phyloP scores from a whole-genome alignment of 2,113 vertebrate genomes.

The Lagenorhynchus albirostris region DNA sequence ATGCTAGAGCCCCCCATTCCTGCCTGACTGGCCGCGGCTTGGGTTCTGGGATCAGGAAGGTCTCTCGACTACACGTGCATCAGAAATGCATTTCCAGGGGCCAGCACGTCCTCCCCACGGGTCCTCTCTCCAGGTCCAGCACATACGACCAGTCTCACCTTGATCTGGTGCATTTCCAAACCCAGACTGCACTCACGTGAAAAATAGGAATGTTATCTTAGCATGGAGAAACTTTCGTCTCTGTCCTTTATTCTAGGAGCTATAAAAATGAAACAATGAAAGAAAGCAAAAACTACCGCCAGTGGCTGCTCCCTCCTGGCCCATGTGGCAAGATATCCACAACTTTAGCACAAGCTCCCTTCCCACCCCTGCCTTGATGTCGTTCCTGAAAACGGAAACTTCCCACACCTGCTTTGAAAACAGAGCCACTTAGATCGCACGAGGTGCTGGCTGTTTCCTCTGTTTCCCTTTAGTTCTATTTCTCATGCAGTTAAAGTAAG shows the following conservation, averaged over 20 bases:
- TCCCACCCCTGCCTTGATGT: neutral
- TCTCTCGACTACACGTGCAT: neutral
- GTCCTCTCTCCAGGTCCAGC: neutral
- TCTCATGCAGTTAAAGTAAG: neutral
- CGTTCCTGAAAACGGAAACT: neutral
- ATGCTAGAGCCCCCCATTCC: accelerated
- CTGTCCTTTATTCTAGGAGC: neutral
- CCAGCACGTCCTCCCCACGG: accelerated
- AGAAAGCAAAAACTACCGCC: neutral
- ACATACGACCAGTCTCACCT: accelerated
- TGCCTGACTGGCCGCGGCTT: neutral
- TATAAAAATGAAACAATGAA: neutral
- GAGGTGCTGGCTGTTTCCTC: too few relatives aligned
- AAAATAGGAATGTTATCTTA: neutral
- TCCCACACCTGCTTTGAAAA: neutral
- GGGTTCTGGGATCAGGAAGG: neutral
- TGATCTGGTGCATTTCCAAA: neutral
- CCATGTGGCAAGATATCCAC: accelerated
- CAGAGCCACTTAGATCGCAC: accelerated
- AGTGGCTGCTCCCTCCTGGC: neutral
- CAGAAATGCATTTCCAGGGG: neutral
- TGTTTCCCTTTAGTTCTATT: neutral
- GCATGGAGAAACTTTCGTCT: accelerated
- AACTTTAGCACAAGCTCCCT: too few relatives aligned
- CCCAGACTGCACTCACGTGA: accelerated